Evolutionary conservation across 1,140 invertebrate genomes (phyloP).

Genomic region (Macrostomum lignano): DNA sequence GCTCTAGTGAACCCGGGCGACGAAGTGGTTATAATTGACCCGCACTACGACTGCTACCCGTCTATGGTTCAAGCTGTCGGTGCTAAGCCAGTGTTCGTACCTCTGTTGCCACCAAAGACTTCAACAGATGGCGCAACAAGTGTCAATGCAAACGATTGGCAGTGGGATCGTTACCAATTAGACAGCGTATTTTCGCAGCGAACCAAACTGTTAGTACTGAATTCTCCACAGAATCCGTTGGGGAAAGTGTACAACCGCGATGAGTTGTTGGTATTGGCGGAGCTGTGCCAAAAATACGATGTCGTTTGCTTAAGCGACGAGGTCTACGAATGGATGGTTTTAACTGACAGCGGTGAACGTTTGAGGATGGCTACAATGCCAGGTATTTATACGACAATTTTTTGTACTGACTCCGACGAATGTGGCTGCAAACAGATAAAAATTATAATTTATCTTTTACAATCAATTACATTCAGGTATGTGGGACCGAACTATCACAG

Average conservation of each 20-base stretch:
- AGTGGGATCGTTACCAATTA: slow-evolving; percentile 52
- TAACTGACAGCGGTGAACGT: too few relatives aligned
- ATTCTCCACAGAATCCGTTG: slow-evolving; percentile 78
- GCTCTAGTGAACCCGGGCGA: slow-evolving; percentile 51
- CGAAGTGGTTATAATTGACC: slow-evolving; percentile 83
- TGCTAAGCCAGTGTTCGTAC: slow-evolving; percentile 54
- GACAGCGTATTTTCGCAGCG: slow-evolving; percentile 50
- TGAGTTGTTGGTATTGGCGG: slow-evolving; percentile 43
- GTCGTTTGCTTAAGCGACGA: slow-evolving; percentile 71
- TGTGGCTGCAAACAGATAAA: too few relatives aligned
- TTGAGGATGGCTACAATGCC: too few relatives aligned
- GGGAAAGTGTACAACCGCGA: slow-evolving; percentile 42
- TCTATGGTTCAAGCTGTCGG: slow-evolving; percentile 65
- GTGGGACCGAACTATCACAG: too few relatives aligned
- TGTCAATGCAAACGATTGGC: slow-evolving; percentile 38
- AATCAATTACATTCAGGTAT: too few relatives aligned
- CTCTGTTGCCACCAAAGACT: too few relatives aligned
- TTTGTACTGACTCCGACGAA: too few relatives aligned
- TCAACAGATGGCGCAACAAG: not conserved
- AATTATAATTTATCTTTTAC: too few relatives aligned
- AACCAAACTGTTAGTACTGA: slow-evolving; percentile 78
- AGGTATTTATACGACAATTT: too few relatives aligned
- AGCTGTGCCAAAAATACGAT: slow-evolving; percentile 65
- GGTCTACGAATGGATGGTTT: slow-evolving; percentile 93
- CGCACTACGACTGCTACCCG: slow-evolving; percentile 87